Base-by-base conservation (phyloP, 64 coral and sea anemone species). In the Porites lutea region DNA sequence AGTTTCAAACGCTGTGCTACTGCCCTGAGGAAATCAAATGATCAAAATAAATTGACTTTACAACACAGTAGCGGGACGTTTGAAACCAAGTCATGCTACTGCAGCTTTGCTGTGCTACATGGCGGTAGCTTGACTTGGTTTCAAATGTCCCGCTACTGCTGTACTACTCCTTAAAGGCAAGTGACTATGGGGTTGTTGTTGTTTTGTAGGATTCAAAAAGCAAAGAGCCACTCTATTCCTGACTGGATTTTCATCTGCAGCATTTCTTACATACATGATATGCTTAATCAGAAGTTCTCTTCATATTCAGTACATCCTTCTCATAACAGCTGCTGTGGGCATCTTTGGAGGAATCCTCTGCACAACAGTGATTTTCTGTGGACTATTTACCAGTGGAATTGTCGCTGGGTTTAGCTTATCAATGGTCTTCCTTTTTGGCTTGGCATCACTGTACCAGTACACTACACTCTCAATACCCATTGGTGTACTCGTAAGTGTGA, bases 321-420 rank as follows among this genome's bases (percentile, higher is more conserved):
- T 97, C n/a, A 97, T 97, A 13, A 94, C 92, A 18, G 92, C 82
- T 18, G 95, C 95, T 19, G 75, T 97, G 0, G 91, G 47, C 12
- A 91, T 88, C 65, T 97, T 97, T 97, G 76, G 72, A 52, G 95
- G 95, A 48, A 97, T 97, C 79, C 75, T 97, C 23, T 97, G 95
- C 59, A 97, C 95, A 15, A 97, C 95, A 19, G 95, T 97, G 3
- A 79, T 82, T 64, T 97, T 97, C 67, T 89, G 88, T 12, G 95
- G 92, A 87, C 88, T 94, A 14, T 97, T 97, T 63, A 68, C 68
- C 18, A 47, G 88, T 22, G 95, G 95, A 51, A 77, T 97, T 46
- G 69, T 83, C 52, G 95, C 95, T 64, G 95, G 95, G 14, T 93
- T 97, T 60, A 88, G 88, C 71, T 51, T 97, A 37, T 79, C 90